Conservation (phyloP, 2,113 vertebrate genomes). For the Synchiropus splendidus region DNA sequence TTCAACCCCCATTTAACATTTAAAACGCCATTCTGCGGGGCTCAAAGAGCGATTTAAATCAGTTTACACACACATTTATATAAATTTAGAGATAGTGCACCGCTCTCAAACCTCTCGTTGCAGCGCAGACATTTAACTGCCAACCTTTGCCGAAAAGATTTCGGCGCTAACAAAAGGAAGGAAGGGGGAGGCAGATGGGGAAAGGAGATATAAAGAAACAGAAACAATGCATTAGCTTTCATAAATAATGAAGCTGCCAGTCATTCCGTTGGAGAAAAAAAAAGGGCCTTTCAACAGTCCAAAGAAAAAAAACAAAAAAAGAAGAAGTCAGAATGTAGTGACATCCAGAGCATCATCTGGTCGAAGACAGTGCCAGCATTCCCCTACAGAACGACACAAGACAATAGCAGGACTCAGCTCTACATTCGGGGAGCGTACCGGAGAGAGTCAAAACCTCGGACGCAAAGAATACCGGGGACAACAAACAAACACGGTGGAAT, state of each 20-base stretch:
- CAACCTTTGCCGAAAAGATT: conserved; percentile 65
- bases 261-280: conserved; percentile 48
- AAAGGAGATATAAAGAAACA: conserved; percentile 66
- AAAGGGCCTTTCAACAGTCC: conserved; percentile 52
- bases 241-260: conserved; percentile 66
- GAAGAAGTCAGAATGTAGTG: conserved; percentile 38
- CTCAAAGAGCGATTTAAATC: conserved; percentile 74
- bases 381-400: conserved; percentile 41
- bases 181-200: conserved; percentile 2
- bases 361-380: conserved; percentile 37
- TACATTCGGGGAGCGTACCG: conserved; percentile 44
- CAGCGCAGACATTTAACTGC: conserved; percentile 68
- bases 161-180: conserved; percentile 21
- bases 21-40: conserved; percentile 73
- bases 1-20: conserved; percentile 82
- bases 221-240: conserved; percentile 72
- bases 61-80: conserved; percentile 62
- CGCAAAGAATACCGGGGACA: conserved; percentile 5
- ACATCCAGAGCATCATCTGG: conserved; percentile 39
- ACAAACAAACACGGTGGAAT: conserved; percentile 30
- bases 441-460: conserved; percentile 32
- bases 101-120: conserved; percentile 74
- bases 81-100: conserved; percentile 53
- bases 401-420: conserved; percentile 50
- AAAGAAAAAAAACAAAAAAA: conserved; percentile 60